A percentile compares a stretch with the other conserved stretches of the same genome.
Conservation (phyloP, 2,797 vertebrate genomes). For the Trachurus trachurus region DNA sequence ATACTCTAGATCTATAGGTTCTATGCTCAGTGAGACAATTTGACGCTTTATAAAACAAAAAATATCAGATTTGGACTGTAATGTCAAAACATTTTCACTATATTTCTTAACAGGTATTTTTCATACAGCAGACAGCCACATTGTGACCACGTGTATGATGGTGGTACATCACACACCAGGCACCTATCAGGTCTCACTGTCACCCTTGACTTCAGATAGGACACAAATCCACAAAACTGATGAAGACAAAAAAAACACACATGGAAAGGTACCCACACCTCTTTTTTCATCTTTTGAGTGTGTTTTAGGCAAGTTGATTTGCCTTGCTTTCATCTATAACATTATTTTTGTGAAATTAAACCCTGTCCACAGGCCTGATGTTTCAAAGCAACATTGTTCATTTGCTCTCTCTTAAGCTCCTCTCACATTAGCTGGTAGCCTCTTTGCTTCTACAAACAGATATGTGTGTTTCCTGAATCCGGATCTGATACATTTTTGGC, state of each 20-base stretch:
- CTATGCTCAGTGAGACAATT: background rate
- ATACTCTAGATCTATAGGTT: too few species aligned
- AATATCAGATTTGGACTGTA: background rate
- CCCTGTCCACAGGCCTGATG: background rate
- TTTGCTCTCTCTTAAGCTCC: background rate
- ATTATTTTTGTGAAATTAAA: background rate
- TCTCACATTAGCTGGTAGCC: constrained; percentile 17
- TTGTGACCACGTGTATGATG: background rate
- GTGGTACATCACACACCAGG: background rate
- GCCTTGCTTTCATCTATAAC: background rate
- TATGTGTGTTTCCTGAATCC: constrained; percentile 33
- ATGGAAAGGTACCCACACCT: background rate
- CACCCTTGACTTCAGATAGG: background rate
- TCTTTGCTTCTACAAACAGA: constrained; percentile 22
- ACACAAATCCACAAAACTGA: constrained; percentile 10
- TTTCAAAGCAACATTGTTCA: constrained; percentile 23
- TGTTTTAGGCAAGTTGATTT: background rate
- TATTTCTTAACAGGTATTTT: background rate
- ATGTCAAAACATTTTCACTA: background rate
- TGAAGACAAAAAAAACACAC: background rate
- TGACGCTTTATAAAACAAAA: background rate
- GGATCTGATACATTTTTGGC: constrained; percentile 43
- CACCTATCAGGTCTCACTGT: background rate
- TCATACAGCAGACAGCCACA: background rate
- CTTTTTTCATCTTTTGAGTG: background rate